Conservation (phyloP, 2,888 invertebrate genomes). For the Monoplex corrugatus region DNA sequence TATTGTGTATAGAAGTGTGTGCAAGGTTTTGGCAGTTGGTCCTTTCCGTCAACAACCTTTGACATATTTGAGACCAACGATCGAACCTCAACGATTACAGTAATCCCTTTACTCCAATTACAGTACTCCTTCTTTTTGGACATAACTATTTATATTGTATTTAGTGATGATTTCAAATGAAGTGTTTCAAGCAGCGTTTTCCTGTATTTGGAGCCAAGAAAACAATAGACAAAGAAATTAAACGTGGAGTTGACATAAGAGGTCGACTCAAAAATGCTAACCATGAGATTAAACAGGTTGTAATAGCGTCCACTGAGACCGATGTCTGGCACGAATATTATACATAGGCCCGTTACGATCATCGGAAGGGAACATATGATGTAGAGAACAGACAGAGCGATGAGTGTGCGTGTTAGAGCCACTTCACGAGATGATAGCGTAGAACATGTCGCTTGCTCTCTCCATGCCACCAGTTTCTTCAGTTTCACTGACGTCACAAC, state of each 20-base stretch:
- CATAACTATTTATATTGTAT: too few relatives aligned
- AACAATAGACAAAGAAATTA: background rate
- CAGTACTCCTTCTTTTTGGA: too few relatives aligned
- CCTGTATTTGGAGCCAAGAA: background rate
- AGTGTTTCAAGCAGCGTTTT: too few relatives aligned
- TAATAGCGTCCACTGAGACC: background rate
- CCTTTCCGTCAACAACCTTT: too few relatives aligned
- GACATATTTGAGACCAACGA: too few relatives aligned
- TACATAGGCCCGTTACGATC: background rate
- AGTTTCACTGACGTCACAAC: conserved; percentile 26
- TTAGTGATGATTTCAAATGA: too few relatives aligned
- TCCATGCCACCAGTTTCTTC: background rate
- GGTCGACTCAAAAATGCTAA: background rate
- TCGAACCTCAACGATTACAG: too few relatives aligned
- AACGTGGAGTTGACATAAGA: conserved; percentile 10
- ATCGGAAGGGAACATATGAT: background rate
- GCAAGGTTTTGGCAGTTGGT: too few relatives aligned
- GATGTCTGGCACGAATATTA: background rate
- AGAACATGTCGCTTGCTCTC: background rate
- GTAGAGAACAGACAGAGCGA: conserved; percentile 5
- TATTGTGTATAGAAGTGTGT: too few relatives aligned
- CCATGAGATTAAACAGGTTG: background rate
- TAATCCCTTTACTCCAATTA: too few relatives aligned
- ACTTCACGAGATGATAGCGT: conserved; percentile 16
- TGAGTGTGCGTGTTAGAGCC: background rate